Conservation (phyloP, 1,140 invertebrate species). For the Patella vulgata region DNA sequence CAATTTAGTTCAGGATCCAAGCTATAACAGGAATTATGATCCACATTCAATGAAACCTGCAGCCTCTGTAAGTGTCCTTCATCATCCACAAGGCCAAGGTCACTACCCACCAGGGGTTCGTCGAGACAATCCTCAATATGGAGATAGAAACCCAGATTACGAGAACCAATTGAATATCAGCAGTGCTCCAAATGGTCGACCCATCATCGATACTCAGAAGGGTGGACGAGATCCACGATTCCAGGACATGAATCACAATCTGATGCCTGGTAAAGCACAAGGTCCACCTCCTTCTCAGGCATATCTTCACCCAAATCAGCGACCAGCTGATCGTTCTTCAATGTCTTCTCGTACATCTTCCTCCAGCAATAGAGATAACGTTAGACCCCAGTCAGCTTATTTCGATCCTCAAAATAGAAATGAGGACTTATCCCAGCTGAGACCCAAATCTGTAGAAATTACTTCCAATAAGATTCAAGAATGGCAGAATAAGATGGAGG, state of each 20-base stretch:
- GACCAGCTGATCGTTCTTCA: constrained; percentile 34
- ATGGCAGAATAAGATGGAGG: constrained; percentile 47
- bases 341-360: constrained; percentile 40
- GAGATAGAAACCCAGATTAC: constrained; percentile 46
- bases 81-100: constrained; percentile 34
- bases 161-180: constrained; percentile 51
- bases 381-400: constrained; percentile 53
- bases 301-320: constrained; percentile 20
- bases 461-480: constrained; percentile 44
- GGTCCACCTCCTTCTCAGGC: background rate
- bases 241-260: constrained; percentile 23
- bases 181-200: background rate
- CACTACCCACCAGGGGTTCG: constrained; percentile 40
- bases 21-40: constrained; percentile 31
- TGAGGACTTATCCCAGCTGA: constrained; percentile 18
- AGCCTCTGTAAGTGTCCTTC: constrained; percentile 52
- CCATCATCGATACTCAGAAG: background rate
- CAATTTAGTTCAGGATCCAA: constrained; percentile 54
- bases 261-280: constrained; percentile 16
- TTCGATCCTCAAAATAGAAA: constrained; percentile 35
- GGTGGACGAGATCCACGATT: constrained; percentile 21
- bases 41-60: constrained; percentile 43
- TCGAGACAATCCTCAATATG: constrained; percentile 19
- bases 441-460: constrained; percentile 58
- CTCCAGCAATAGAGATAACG: constrained; percentile 40